Evolutionary conservation across 2,888 invertebrate species (phyloP), one percentile per base, ranked within the genome.

Genomic region (Melieria omissa): DNA sequence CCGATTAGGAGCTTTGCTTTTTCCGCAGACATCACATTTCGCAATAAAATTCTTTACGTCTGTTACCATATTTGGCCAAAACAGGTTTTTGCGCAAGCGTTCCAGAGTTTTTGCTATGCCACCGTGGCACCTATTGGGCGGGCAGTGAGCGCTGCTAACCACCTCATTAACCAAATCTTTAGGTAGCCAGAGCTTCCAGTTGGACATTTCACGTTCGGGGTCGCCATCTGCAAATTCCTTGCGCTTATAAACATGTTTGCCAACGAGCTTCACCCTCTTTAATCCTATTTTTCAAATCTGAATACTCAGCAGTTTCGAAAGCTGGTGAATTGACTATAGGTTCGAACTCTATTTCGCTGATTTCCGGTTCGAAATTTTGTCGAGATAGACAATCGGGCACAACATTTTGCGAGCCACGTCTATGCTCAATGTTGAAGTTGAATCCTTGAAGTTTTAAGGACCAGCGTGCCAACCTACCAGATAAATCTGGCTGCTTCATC

Each of bases 331-430:
- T 68, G 10, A 72, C 61, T 41, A 65, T 16, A 44, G 72, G 70
- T 4, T 8, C 3, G 5, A 68, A 2, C 41, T 70, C 64, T 10
- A 54, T 10, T 5, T 60, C 64, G 16, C n/a, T 44, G 3, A 72
- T 44, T 16, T 72, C 72, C 29, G 29, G 1, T 4, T 64, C 72
- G 29, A 65, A 58, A 62, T 74, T 68, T 16, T 61, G 63, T 14
- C 74, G 46, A 14, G 74, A 74, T n/a, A 72, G 42, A 42, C 44
- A 44, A 49, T 74, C 65, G 9, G 71, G 66, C 49, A 74, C 65
- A 14, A 74, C 52, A 57, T 71, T 74, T 16, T 45, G 58, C n/a
- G 69, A 54, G 16, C 71, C 73, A 41, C 61, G 63, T 1, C 65
- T 46, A 16, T 71, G 73, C 49, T 73, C 71, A 4, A 73, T 68